A percentile compares a stretch with the other conserved stretches of the same genome.
phyloP scores from a whole-genome alignment of 2,888 invertebrate genomes.

The Parapristionchus giblindavisi region DNA sequence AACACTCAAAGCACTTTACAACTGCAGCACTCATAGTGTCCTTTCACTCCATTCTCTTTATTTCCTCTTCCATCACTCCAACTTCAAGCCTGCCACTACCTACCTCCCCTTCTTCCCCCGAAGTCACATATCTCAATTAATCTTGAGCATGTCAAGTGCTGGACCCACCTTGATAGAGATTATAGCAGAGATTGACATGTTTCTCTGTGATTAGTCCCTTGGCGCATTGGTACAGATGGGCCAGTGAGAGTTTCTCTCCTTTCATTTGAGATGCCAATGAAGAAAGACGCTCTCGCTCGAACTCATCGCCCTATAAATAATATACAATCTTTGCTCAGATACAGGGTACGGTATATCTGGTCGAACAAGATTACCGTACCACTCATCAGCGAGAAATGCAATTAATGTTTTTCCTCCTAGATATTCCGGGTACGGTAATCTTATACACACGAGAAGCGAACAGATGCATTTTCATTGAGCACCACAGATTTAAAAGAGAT shows the following conservation, averaged over 20 bases:
- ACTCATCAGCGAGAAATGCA: too few relatives aligned
- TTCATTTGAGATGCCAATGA: conserved; percentile 45
- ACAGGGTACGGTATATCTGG: too few relatives aligned
- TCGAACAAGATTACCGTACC: too few relatives aligned
- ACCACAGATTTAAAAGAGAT: too few relatives aligned
- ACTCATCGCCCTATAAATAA: conserved; percentile 46
- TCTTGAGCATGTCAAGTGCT: too few relatives aligned
- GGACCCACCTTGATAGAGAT: conserved; percentile 33
- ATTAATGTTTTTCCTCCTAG: too few relatives aligned
- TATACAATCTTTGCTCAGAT: neutral
- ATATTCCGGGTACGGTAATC: too few relatives aligned
- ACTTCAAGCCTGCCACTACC: too few relatives aligned
- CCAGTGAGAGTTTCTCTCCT: conserved; percentile 51
- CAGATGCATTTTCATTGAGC: too few relatives aligned
- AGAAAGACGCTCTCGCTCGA: conserved; percentile 53
- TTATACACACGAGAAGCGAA: too few relatives aligned
- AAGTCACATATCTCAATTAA: too few relatives aligned
- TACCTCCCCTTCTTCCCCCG: too few relatives aligned
- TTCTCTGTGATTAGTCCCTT: conserved; percentile 49
- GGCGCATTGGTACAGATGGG: conserved; percentile 55
- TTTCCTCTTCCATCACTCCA: neutral
- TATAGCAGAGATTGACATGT: conserved; percentile 50
- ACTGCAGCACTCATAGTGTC: neutral
- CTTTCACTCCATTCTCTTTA: neutral
- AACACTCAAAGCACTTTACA: neutral